Evolutionary conservation across 1,140 invertebrate genomes (phyloP).

Genomic region (Tachypleus tridentatus): DNA sequence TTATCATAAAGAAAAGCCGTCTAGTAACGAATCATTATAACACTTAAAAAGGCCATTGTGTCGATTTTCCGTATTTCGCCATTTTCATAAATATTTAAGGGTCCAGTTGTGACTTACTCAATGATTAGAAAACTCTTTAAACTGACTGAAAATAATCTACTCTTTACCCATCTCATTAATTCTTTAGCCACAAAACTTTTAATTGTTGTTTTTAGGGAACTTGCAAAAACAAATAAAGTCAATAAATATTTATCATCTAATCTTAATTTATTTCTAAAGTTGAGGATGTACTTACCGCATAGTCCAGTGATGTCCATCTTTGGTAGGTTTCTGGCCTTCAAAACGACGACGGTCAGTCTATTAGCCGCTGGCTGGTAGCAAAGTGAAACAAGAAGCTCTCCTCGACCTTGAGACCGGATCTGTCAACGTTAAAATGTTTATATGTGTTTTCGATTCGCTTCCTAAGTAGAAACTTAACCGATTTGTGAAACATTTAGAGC

Average conservation of each 20-base stretch:
- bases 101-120: no score
- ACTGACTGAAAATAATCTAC: no score
- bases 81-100: no score
- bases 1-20: no score
- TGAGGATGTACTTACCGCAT: slow-evolving; percentile 42
- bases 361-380: slow-evolving; percentile 88
- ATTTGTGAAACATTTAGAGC: no score
- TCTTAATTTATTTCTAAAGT: neutral
- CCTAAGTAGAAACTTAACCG: no score
- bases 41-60: no score
- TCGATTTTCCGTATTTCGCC: no score
- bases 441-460: no score
- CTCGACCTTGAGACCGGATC: slow-evolving; percentile 75
- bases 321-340: slow-evolving; percentile 85
- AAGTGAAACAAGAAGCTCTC: slow-evolving; percentile 78
- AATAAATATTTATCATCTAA: neutral
- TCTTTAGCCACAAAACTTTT: neutral
- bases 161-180: neutral
- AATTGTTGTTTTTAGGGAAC: neutral
- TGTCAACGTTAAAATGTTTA: slow-evolving; percentile 30
- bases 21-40: no score
- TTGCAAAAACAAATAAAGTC: neutral
- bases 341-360: slow-evolving; percentile 73
- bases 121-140: no score
- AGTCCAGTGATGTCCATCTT: slow-evolving; percentile 91